These are phyloP conservation scores for Chelidonichthys spinosus DNA, from an alignment of 2,797 vertebrate species.

Conservation along the genomic window DNA sequence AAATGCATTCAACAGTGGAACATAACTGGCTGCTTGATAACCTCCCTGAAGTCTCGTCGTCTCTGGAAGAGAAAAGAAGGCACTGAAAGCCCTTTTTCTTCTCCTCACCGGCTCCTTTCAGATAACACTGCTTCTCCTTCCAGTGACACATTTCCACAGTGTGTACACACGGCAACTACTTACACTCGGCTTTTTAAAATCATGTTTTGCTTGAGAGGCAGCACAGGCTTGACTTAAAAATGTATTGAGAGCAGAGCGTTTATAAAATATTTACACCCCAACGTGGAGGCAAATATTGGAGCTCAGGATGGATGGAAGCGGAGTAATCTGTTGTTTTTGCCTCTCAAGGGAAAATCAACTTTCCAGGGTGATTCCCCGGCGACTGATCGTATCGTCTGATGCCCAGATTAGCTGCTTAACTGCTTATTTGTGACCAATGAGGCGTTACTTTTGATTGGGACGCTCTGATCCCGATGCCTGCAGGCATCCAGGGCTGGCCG, in stretches of 20 bases:
- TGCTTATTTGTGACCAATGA: slow-evolving; percentile 21
- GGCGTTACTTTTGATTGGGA: slow-evolving; percentile 19
- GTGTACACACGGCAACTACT: background rate
- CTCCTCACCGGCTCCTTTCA: background rate
- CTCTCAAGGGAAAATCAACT: slow-evolving; percentile 46
- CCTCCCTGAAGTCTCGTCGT: background rate
- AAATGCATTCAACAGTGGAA: background rate
- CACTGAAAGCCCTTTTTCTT: background rate
- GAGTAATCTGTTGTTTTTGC: slow-evolving; percentile 45
- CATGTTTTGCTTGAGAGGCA: background rate
- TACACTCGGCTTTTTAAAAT: background rate
- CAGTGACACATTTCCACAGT: slow-evolving; percentile 1
- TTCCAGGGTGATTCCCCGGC: slow-evolving; percentile 46
- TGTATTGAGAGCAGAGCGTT: slow-evolving; percentile 5
- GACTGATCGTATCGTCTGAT: slow-evolving; percentile 52
- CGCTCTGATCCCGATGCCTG: too few species aligned
- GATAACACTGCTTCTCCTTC: background rate
- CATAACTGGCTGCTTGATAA: background rate
- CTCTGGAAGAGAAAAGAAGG: background rate
- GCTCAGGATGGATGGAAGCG: slow-evolving; percentile 9
- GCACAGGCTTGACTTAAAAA: slow-evolving; percentile 3
- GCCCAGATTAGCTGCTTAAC: slow-evolving; percentile 46
- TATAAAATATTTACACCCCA: slow-evolving; percentile 29
- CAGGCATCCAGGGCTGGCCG: too few species aligned
- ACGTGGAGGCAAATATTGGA: slow-evolving; percentile 38